Percentiles rank a stretch among this genome's conserved stretches.
Evolutionary conservation across 2,888 invertebrate species (phyloP).

Genomic region (Philaethria dido): DNA sequence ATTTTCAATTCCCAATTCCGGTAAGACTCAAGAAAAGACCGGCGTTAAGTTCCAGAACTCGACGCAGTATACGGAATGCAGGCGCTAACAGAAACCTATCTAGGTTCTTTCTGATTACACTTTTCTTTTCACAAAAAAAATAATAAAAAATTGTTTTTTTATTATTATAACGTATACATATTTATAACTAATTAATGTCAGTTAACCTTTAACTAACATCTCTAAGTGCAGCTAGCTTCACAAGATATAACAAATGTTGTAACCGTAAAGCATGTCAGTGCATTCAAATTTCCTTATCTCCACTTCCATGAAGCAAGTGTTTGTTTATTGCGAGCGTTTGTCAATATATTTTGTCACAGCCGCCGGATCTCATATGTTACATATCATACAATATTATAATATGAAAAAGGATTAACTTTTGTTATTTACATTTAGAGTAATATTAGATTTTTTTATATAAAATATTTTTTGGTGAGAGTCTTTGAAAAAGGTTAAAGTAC

Average conservation of each 20-base stretch:
- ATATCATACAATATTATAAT: background rate
- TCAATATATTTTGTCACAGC: constrained; percentile 1
- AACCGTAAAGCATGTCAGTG: background rate
- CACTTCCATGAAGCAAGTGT: background rate
- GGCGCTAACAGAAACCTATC: too few relatives aligned
- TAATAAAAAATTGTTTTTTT: too few relatives aligned
- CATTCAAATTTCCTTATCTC: background rate
- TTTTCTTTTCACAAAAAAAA: too few relatives aligned
- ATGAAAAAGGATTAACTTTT: constrained; percentile 5
- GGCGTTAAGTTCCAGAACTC: too few relatives aligned
- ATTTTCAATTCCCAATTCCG: too few relatives aligned
- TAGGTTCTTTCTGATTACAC: too few relatives aligned
- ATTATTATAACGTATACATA: too few relatives aligned
- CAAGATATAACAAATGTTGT: background rate
- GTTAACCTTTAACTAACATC: background rate
- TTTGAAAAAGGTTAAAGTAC: background rate
- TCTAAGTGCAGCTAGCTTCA: background rate
- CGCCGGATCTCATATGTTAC: background rate
- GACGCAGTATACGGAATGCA: too few relatives aligned
- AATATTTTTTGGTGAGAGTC: background rate
- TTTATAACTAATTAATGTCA: too few relatives aligned
- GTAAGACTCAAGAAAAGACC: too few relatives aligned
- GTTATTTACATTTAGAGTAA: constrained; percentile 1
- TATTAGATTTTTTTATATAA: background rate
- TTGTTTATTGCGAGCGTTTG: background rate